Base-by-base conservation (phyloP, 1,140 invertebrate genomes). In the Zaprionus davidi region DNA sequence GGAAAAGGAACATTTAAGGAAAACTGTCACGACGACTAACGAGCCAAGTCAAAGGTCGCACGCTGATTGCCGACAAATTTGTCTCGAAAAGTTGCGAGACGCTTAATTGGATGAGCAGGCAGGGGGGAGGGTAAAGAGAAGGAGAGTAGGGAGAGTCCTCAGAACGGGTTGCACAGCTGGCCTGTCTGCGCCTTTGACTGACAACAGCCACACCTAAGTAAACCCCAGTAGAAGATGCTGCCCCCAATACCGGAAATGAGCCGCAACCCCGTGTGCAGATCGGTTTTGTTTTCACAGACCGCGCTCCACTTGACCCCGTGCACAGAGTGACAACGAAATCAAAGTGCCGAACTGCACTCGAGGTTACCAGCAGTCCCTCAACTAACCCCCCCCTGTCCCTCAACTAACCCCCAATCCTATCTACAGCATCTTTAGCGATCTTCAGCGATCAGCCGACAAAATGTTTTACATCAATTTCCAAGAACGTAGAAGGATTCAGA, bases 151-250 rank as follows among this genome's bases (percentile, higher is more conserved):
- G 59, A 65, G 49, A 69, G 38, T 62, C 44, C 12, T 17, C 24
- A 20, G 26, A 2, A 69, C 44, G 46, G 57, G 66, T 56, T 75
- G 56, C 28, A 63, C 83, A 82, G 79, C 84, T 88, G 81, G 60
- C 59, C 77, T 84, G 83, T 88, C 84, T 87, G 63, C 81, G 74
- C 74, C 74, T 84, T 58, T 90, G 85, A 88, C 71, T 88, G 85
- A 88, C 85, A 88, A 75, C 84, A 88, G 78, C 84, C 84, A 81
- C 84, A 88, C 84, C 84, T 90, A 88, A 88, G 84, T 71, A 56
- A 87, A 66, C 77, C 74, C 46, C 34, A 13, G 56, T 41, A 58
- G 75, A 68, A 64, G 20, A 63, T 73, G 82, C 76, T 38, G 73
- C 75, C 69, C 70, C 58, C 70, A 81, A 46, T 3, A 90, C 84